Conservation (phyloP, 2,113 vertebrate species). For the Brienomyrus brachyistius region DNA sequence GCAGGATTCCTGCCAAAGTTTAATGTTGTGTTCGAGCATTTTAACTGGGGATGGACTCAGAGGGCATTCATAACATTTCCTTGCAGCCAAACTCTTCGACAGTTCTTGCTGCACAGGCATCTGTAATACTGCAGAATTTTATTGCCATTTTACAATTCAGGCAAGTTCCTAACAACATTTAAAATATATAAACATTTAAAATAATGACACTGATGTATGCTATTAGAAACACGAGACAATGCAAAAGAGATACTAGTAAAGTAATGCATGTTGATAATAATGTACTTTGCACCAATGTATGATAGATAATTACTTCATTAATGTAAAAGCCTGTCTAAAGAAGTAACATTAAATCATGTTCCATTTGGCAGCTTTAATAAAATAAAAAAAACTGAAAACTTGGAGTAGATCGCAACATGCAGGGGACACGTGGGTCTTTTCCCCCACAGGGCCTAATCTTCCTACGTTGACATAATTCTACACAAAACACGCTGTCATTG, state of each 20-base stretch:
- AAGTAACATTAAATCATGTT: background rate
- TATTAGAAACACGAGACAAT: background rate
- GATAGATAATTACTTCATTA: background rate
- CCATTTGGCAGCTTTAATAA: background rate
- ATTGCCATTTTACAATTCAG: background rate
- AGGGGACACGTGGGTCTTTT: slow-evolving; percentile 64
- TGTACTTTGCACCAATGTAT: background rate
- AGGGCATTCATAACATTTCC: background rate
- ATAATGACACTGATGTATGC: background rate
- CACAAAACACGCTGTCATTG: slow-evolving; percentile 65
- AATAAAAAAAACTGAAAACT: slow-evolving; percentile 45
- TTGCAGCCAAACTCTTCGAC: background rate
- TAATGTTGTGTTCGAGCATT: slow-evolving; percentile 66
- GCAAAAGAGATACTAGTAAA: background rate
- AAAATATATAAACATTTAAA: background rate
- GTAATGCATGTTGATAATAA: background rate
- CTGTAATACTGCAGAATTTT: background rate
- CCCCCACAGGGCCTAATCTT: slow-evolving; percentile 64
- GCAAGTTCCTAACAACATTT: background rate
- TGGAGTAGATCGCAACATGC: slow-evolving; percentile 56
- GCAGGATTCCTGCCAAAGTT: slow-evolving; percentile 33
- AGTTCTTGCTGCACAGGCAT: background rate
- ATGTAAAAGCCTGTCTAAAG: background rate
- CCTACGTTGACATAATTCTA: slow-evolving; percentile 66
- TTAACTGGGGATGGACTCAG: slow-evolving; percentile 69